A percentile compares a stretch with the other conserved stretches of the same genome.
Evolutionary conservation across 2,113 vertebrate genomes (phyloP).

Genomic region (Prunella himalayana): DNA sequence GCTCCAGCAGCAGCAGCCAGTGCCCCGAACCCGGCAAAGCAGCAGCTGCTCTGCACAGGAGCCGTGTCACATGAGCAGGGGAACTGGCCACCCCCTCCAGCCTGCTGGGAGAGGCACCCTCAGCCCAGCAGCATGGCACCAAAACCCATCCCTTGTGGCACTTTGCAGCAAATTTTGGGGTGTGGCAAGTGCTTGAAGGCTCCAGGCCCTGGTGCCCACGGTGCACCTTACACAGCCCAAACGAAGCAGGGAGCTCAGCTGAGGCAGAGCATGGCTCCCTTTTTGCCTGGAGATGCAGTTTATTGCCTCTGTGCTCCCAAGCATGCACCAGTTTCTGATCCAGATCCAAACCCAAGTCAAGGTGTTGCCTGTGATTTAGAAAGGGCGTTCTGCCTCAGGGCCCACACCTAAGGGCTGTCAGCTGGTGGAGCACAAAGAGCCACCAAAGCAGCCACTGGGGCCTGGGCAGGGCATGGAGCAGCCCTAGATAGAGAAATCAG

Average conservation of each 20-base stretch:
- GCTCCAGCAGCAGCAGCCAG: not conserved
- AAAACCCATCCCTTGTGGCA: not conserved
- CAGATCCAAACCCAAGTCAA: slow-evolving; percentile 15
- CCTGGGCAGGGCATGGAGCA: not conserved
- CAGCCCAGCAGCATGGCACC: not conserved
- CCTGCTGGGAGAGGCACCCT: not conserved
- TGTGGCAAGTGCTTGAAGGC: not conserved
- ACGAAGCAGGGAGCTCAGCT: not conserved
- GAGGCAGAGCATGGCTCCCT: not conserved
- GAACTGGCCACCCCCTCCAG: not conserved
- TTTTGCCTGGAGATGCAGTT: not conserved
- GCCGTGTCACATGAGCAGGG: not conserved
- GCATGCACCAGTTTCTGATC: slow-evolving; percentile 11
- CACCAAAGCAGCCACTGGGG: not conserved
- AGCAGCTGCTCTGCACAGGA: accelerated
- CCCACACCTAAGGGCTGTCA: not conserved
- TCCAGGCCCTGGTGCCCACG: not conserved
- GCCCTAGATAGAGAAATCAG: not conserved
- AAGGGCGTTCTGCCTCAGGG: not conserved
- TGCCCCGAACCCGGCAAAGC: not conserved
- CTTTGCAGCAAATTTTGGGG: not conserved
- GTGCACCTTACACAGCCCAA: not conserved
- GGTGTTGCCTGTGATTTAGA: slow-evolving; percentile 26
- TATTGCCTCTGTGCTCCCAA: not conserved
- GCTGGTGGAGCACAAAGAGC: not conserved